Evolutionary conservation across 2,797 vertebrate species (phyloP).

Genomic region (Pangasius mekongensis): DNA sequence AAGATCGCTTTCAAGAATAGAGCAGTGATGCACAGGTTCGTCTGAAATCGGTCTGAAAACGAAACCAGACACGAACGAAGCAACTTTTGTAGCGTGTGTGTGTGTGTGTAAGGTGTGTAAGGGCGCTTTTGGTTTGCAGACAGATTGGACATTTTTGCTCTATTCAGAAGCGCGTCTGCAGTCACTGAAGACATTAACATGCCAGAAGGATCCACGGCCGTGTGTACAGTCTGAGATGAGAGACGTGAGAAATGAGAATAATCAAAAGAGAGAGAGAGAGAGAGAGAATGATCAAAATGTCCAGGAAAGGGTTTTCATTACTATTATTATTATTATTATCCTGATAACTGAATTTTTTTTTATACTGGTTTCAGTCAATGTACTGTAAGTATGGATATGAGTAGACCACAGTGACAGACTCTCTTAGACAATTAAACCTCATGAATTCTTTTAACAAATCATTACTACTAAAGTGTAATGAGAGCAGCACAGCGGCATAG

Average conservation of each 20-base stretch:
- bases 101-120: too few relatives aligned
- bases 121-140: too few relatives aligned
- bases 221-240: too few relatives aligned
- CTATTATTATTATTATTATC: too few relatives aligned
- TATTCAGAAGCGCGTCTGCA: too few relatives aligned
- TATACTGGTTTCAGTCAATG: too few relatives aligned
- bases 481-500: neutral
- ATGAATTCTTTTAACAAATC: neutral
- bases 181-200: too few relatives aligned
- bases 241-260: too few relatives aligned
- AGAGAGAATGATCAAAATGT: neutral
- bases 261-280: neutral
- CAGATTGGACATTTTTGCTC: too few relatives aligned
- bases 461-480: neutral
- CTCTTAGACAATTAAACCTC: neutral
- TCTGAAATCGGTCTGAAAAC: neutral
- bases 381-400: neutral
- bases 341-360: too few relatives aligned
- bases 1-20: neutral
- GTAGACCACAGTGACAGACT: neutral
- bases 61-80: neutral
- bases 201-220: too few relatives aligned
- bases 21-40: neutral
- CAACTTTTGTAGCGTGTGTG: neutral
- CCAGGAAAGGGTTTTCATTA: too few relatives aligned